Evolutionary conservation across 2,888 invertebrate genomes (phyloP).

Genomic region (Cantharis rufa): DNA sequence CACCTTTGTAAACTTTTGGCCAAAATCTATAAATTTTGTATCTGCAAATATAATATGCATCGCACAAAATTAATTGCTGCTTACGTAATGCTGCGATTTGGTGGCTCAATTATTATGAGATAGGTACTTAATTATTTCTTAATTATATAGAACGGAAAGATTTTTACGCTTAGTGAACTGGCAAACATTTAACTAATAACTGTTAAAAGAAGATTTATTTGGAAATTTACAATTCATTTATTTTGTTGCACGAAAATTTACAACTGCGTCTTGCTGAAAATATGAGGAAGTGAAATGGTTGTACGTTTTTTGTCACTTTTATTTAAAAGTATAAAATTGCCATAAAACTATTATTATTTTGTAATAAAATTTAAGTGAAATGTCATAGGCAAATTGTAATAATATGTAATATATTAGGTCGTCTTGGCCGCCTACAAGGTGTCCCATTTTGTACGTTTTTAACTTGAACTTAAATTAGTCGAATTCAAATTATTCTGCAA

Average conservation of each 20-base stretch:
- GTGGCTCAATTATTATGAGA: slow-evolving; percentile 3
- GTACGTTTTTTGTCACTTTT: not conserved
- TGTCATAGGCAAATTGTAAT: not conserved
- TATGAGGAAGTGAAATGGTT: not conserved
- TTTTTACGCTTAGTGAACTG: not conserved
- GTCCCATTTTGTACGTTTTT: not conserved
- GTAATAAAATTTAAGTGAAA: not conserved
- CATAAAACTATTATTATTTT: not conserved
- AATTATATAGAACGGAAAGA: slow-evolving; percentile 3
- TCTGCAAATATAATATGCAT: too few relatives aligned
- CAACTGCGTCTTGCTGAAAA: not conserved
- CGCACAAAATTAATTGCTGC: not conserved
- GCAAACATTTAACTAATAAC: not conserved
- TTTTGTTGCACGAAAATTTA: not conserved
- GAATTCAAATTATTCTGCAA: not conserved
- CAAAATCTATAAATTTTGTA: not conserved
- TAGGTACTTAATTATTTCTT: slow-evolving; percentile 1
- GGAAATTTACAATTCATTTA: not conserved
- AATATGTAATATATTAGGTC: not conserved
- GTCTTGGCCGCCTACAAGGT: not conserved
- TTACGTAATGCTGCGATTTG: not conserved
- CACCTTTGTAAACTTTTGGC: not conserved
- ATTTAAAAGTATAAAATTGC: not conserved
- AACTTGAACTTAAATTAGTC: not conserved
- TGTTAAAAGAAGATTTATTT: not conserved